phyloP scores from a whole-genome alignment of 30 jellyfish, hydroid and myxozoan genomes.

The Pelagia noctiluca region DNA sequence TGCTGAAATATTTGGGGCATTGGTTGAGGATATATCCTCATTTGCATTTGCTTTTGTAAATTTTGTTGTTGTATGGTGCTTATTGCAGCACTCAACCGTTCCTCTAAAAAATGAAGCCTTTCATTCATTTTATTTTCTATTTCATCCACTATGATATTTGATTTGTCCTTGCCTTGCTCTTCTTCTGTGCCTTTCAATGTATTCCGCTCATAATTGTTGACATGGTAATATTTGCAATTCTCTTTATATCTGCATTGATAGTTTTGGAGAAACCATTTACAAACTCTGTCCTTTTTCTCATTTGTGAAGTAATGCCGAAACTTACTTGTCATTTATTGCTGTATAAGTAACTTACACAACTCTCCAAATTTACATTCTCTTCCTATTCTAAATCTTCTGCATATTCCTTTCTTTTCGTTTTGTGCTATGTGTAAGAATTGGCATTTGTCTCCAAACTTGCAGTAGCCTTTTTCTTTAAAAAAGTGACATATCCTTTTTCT shows the following conservation, averaged over 20 bases:
- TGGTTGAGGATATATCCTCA: not conserved
- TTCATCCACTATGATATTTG: not conserved
- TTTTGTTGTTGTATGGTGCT: not conserved
- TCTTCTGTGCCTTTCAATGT: not conserved
- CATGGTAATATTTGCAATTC: not conserved
- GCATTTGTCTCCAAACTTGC: not conserved
- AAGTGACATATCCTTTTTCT: not conserved
- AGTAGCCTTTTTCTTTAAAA: not conserved
- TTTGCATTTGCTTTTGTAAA: not conserved
- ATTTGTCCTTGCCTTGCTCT: not conserved
- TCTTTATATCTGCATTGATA: not conserved
- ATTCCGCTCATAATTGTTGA: not conserved
- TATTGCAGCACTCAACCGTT: not conserved
- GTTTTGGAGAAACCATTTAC: not conserved
- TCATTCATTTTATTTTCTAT: not conserved
- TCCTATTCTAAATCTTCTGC: not conserved
- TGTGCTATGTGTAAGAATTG: not conserved
- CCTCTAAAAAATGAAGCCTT: conserved; percentile 3
- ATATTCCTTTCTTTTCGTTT: not conserved
- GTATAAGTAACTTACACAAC: too few relatives aligned
- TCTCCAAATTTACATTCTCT: not conserved
- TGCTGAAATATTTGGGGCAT: not conserved
- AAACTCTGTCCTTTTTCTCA: not conserved
- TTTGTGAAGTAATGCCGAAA: not conserved
- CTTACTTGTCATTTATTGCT: too few relatives aligned